phyloP scores from a whole-genome alignment of 2,888 invertebrate genomes.

The Amaurobius ferox region DNA sequence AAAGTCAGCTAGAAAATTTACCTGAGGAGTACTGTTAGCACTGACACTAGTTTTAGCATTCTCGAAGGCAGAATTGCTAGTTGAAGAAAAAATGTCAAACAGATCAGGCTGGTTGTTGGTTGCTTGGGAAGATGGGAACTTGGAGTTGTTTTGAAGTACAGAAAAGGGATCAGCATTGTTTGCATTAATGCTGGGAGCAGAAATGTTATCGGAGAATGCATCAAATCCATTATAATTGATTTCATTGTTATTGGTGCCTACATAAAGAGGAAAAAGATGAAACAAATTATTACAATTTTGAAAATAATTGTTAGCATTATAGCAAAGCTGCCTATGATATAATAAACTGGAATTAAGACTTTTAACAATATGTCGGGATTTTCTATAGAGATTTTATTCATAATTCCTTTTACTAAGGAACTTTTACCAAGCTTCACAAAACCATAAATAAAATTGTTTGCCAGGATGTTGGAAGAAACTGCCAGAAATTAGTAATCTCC shows the following conservation, averaged over 20 bases:
- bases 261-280: neutral
- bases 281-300: too few species aligned
- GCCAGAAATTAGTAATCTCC: too few species aligned
- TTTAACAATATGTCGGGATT: too few species aligned
- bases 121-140: slow-evolving; percentile 7
- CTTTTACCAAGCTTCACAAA: too few species aligned
- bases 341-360: too few species aligned
- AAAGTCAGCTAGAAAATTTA: too few species aligned
- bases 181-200: slow-evolving; percentile 11
- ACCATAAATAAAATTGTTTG: too few species aligned
- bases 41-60: slow-evolving; percentile 54
- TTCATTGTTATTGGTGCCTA: slow-evolving; percentile 44
- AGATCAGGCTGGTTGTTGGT: slow-evolving; percentile 44
- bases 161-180: slow-evolving; percentile 54
- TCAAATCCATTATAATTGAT: slow-evolving; percentile 55
- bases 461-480: too few species aligned
- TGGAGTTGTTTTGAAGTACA: slow-evolving; percentile 29
- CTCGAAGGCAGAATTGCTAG: slow-evolving; percentile 39
- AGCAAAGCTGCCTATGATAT: too few species aligned
- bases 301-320: too few species aligned
- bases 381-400: too few species aligned
- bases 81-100: slow-evolving; percentile 65
- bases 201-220: slow-evolving; percentile 39
- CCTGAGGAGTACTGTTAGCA: slow-evolving; percentile 69
- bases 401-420: too few species aligned